phyloP scores from a whole-genome alignment of 2,113 vertebrate species.

The Lagopus leucura region DNA sequence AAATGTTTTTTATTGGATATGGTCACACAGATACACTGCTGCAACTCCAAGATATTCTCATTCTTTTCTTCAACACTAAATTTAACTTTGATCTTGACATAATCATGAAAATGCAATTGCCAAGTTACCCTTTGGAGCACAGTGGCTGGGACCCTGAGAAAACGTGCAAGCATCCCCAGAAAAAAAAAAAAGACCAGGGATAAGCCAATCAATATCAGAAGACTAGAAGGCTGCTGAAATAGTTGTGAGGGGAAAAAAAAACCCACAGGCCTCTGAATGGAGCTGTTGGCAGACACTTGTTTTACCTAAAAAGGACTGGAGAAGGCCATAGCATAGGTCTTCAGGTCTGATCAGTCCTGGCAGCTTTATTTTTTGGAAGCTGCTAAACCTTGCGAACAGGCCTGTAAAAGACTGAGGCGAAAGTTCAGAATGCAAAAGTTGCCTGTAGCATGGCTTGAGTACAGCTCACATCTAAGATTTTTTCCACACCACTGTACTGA shows the following conservation, averaged over 20 bases:
- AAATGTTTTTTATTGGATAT: background rate
- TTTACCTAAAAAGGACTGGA: background rate
- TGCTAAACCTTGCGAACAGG: background rate
- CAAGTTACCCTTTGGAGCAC: background rate
- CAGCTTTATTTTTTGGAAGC: background rate
- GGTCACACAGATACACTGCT: background rate
- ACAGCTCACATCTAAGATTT: background rate
- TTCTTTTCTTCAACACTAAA: background rate
- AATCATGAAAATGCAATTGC: rapidly evolving
- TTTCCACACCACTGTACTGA: background rate
- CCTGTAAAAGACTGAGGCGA: background rate
- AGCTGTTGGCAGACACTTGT: background rate
- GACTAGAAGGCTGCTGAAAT: background rate
- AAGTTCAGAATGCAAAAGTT: background rate
- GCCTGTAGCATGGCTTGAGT: background rate
- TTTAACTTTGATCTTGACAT: background rate
- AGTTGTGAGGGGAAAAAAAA: background rate
- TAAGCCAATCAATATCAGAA: background rate
- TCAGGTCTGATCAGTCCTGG: slow-evolving; percentile 27
- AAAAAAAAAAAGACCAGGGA: background rate
- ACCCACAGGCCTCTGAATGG: background rate
- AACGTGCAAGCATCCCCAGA: rapidly evolving
- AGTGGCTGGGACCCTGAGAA: background rate
- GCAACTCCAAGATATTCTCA: background rate
- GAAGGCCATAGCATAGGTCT: background rate